Percentiles rank a stretch among this genome's conserved stretches.
These are phyloP conservation scores for Apantesis nais DNA, from an alignment of 2,888 invertebrate genomes.

Conservation along the genomic window DNA sequence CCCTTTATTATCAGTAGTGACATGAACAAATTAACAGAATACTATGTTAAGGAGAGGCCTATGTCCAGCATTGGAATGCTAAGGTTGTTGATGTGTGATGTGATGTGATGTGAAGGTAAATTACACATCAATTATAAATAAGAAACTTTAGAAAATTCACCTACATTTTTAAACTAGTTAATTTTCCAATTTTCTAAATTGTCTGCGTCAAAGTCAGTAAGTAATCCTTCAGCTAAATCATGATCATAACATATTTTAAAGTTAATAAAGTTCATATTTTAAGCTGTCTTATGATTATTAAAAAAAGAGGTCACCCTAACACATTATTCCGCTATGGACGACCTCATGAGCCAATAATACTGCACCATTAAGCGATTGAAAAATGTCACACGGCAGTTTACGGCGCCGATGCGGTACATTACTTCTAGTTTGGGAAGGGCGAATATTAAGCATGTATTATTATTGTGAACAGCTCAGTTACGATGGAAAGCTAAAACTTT, in stretches of 20 bases:
- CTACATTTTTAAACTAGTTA: too few relatives aligned
- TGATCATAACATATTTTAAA: conserved; percentile 10
- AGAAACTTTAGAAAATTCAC: too few relatives aligned
- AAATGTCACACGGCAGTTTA: conserved; percentile 71
- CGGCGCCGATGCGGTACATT: conserved; percentile 68
- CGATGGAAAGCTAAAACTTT: conserved; percentile 44
- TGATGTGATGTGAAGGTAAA: too few relatives aligned
- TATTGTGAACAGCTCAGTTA: conserved; percentile 50
- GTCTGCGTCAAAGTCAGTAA: background rate
- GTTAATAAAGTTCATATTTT: conserved; percentile 13
- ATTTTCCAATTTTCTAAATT: background rate
- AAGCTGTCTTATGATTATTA: conserved; percentile 29
- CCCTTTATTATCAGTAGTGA: too few relatives aligned
- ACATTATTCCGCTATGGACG: conserved; percentile 64
- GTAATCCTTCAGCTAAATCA: background rate
- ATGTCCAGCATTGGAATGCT: too few relatives aligned
- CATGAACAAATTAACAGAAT: too few relatives aligned
- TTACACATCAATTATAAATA: too few relatives aligned
- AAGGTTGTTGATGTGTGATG: too few relatives aligned
- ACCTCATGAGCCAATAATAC: conserved; percentile 68
- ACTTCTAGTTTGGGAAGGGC: conserved; percentile 51
- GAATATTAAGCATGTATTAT: conserved; percentile 46
- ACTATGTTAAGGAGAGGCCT: too few relatives aligned
- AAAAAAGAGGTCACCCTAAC: conserved; percentile 43
- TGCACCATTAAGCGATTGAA: conserved; percentile 70